A percentile compares a stretch with the other conserved stretches of the same genome.
phyloP scores from a whole-genome alignment of 2,797 vertebrate species.

The Gephyroberyx darwinii region DNA sequence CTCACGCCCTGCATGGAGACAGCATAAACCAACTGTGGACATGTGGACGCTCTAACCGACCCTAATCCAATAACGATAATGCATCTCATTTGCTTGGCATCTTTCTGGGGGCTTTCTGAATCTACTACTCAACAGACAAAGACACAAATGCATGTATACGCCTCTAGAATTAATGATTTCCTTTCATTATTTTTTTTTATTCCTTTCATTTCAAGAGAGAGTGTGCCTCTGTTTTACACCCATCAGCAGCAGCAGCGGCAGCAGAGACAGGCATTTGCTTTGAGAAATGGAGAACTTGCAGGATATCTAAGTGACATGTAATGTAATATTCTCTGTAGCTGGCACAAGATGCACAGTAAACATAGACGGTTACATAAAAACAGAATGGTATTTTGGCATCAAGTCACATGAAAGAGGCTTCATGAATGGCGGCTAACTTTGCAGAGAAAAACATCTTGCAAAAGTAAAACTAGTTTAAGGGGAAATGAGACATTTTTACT shows the following conservation, averaged over 20 bases:
- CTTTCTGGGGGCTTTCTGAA: constrained; percentile 2
- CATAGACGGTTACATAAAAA: background rate
- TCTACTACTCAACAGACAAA: constrained; percentile 7
- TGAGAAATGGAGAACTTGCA: background rate
- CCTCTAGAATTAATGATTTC: background rate
- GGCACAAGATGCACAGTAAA: background rate
- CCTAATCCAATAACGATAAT: constrained; percentile 16
- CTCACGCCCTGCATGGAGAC: background rate
- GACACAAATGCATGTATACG: background rate
- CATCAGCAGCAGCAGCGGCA: background rate
- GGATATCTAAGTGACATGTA: background rate
- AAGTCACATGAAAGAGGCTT: background rate
- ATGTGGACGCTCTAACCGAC: background rate
- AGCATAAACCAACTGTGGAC: constrained; percentile 2
- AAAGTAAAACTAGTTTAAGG: background rate
- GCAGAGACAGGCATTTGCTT: background rate
- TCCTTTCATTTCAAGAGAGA: background rate
- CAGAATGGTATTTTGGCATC: background rate
- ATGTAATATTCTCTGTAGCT: constrained; percentile 5
- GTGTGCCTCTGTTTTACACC: background rate
- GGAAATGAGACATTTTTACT: too few relatives aligned
- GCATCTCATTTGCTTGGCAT: constrained; percentile 13
- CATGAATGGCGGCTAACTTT: background rate
- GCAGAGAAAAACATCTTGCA: background rate
- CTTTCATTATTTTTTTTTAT: background rate